Conservation (phyloP, 2,113 vertebrate genomes). For the Oreocharis arfaki region DNA sequence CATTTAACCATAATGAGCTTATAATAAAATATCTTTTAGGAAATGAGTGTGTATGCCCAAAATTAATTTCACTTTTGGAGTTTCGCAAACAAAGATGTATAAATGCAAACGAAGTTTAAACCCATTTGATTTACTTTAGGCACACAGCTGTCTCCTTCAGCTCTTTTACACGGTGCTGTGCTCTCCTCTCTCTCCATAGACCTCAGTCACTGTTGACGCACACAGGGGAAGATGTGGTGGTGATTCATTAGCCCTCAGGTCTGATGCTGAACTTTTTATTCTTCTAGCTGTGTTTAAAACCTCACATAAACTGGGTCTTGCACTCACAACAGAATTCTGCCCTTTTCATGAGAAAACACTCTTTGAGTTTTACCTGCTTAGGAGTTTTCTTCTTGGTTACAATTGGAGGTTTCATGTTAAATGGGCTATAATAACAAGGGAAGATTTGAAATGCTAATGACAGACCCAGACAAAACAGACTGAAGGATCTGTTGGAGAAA, state of each 20-base stretch:
- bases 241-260: not conserved
- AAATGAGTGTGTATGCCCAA: not conserved
- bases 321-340: not conserved
- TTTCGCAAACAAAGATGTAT: not conserved
- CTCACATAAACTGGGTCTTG: rapidly evolving
- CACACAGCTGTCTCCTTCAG: rapidly evolving
- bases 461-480: slow-evolving; percentile 8
- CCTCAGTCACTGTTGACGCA: rapidly evolving
- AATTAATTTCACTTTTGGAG: not conserved
- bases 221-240: not conserved
- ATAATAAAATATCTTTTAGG: not conserved
- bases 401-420: not conserved
- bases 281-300: not conserved
- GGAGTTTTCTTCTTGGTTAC: not conserved
- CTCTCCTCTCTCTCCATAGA: not conserved
- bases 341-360: rapidly evolving
- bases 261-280: not conserved
- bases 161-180: rapidly evolving
- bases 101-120: not conserved
- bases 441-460: slow-evolving; percentile 19
- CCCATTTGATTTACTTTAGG: not conserved
- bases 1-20: not conserved
- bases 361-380: not conserved
- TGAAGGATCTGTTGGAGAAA: not conserved
- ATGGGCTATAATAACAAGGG: not conserved